Base-by-base conservation (phyloP, 2,113 vertebrate species). In the Chaetodon auriga region DNA sequence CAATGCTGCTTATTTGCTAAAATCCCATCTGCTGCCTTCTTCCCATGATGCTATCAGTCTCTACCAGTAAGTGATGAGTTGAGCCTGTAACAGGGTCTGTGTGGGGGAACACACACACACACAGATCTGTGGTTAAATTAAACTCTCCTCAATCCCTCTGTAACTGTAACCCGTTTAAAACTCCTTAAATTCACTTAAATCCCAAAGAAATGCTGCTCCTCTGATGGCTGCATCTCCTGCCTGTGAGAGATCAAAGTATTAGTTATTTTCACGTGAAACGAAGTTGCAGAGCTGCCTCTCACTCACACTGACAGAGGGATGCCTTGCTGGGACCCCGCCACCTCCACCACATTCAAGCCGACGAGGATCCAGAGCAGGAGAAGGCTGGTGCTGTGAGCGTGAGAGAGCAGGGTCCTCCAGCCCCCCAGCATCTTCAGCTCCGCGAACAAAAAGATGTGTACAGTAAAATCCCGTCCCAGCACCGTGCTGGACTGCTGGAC, bases 291-390 rank as follows among this genome's bases (percentile, higher is more conserved):
- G 75, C 71, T 23, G 83, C 82, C 38, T 65, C 63, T 65, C 84
- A 96, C 95, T 96, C 89, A 96, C 95, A 95, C 95, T 81, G 97
- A 98, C 81, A 98, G 95, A 86, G 98, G 98, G 90, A 99, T 99
- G 92, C 97, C 97, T 95, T 96, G 97, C 95, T 98, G 97, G 88
- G 97, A 96, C 90, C 94, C 96, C 90, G 94, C 93, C 92, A 93
- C 96, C 88, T 93, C 94, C 93, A 94, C 90, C 92, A 95, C 91
- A 75, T 95, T 90, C 73, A 95, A 86, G 86, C 94, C 94, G 86
- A 96, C 88, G 82, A 94, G 92, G 85, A 96, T 94, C 95, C 96
- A 96, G 82, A 96, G 90, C 74, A 96, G 61, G 69, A 94, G 87
- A 78, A 93, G 87, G 84, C 43, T 45, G 43, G 2, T 45, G 43